Percentiles rank a stretch among this genome's conserved stretches.
Conservation (phyloP, 2,888 invertebrate species). For the Drosophila nigricruria region DNA sequence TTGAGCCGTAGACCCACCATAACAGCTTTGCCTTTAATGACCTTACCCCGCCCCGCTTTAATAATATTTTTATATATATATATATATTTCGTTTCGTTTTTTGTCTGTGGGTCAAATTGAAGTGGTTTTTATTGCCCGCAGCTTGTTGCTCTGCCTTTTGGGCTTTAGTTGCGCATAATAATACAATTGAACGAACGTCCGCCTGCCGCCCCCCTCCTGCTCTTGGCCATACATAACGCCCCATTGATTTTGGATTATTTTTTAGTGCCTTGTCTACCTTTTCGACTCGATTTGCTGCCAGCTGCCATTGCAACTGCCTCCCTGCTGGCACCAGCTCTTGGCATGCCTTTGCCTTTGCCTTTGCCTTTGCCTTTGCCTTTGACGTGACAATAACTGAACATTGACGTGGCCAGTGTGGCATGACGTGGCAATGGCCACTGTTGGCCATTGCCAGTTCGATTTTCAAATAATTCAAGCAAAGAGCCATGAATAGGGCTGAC, state of each 20-base stretch:
- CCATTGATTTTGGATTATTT: constrained; percentile 81
- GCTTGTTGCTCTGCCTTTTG: constrained; percentile 71
- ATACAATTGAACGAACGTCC: constrained; percentile 59
- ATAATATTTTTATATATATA: constrained; percentile 28
- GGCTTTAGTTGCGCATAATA: constrained; percentile 77
- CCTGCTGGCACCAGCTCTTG: not conserved
- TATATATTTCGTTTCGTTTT: constrained; percentile 8
- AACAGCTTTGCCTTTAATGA: constrained; percentile 66
- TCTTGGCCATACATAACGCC: constrained; percentile 68
- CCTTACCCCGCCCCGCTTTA: constrained; percentile 58
- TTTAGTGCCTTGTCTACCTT: constrained; percentile 77
- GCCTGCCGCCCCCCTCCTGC: not conserved
- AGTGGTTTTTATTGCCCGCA: constrained; percentile 79
- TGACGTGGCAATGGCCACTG: constrained; percentile 40
- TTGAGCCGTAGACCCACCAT: constrained; percentile 10
- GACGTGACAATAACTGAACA: constrained; percentile 61
- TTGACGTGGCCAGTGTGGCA: constrained; percentile 47
- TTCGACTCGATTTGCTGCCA: constrained; percentile 42
- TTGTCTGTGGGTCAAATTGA: constrained; percentile 75
- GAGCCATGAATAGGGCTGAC: not conserved
- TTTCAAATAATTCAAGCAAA: not conserved
- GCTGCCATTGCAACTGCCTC: constrained; percentile 16
- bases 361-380: constrained; percentile 7
- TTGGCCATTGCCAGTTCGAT: not conserved
- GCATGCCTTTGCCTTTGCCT: not conserved